Conservation (phyloP, 2,113 vertebrate genomes). For the Glaucidium brasilianum region DNA sequence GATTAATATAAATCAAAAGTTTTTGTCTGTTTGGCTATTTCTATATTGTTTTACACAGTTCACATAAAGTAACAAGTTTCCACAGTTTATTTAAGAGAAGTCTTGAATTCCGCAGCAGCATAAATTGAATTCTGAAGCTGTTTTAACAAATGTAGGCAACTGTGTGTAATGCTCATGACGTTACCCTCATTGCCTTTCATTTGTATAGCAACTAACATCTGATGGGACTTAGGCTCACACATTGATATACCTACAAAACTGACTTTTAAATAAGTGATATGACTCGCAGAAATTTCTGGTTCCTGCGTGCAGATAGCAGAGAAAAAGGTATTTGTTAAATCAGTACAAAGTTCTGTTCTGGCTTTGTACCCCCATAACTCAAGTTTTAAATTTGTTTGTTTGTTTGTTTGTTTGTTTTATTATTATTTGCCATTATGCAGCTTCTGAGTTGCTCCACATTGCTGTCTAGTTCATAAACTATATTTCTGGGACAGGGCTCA, state of each 20-base stretch:
- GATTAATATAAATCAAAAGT: not conserved
- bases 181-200: not conserved
- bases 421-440: not conserved
- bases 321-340: not conserved
- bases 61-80: not conserved
- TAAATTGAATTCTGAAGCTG: not conserved
- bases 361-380: not conserved
- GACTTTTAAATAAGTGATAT: not conserved
- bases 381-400: not conserved
- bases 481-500: rapidly evolving
- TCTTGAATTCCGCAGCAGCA: not conserved
- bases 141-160: not conserved
- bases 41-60: not conserved
- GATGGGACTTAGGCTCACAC: not conserved
- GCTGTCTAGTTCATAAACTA: not conserved
- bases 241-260: not conserved
- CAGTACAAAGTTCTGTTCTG: not conserved
- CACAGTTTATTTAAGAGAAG: not conserved
- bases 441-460: not conserved
- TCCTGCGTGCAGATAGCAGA: not conserved
- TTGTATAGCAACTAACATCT: not conserved
- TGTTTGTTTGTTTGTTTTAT: not conserved
- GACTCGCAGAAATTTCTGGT: not conserved
- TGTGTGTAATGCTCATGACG: not conserved
- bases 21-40: not conserved